Evolutionary conservation across 2,888 invertebrate species (phyloP).

Genomic region (Andrena dorsata): DNA sequence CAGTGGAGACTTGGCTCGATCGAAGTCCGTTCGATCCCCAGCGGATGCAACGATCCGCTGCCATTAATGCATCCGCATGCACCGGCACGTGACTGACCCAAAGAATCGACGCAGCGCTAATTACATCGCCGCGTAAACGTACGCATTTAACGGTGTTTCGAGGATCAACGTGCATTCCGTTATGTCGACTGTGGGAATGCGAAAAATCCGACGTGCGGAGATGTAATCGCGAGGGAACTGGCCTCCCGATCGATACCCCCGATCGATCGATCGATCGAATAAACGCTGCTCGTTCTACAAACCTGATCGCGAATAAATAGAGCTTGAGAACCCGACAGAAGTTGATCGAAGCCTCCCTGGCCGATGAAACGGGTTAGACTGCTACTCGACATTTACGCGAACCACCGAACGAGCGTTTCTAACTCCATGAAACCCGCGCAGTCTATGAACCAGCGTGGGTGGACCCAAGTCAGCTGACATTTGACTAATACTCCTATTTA

Average conservation of each 20-base stretch:
- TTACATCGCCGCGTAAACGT: slow-evolving; percentile 54
- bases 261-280: slow-evolving; percentile 8
- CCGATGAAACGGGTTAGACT: not conserved
- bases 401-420: slow-evolving; percentile 14
- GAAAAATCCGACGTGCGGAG: slow-evolving; percentile 34
- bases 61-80: slow-evolving; percentile 31
- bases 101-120: slow-evolving; percentile 57
- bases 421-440: no score
- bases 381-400: not conserved
- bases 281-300: not conserved
- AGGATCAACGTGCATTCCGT: slow-evolving; percentile 56
- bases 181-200: slow-evolving; percentile 56
- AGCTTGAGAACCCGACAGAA: not conserved
- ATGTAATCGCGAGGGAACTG: slow-evolving; percentile 25
- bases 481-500: slow-evolving; percentile 26
- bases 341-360: not conserved
- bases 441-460: slow-evolving; percentile 17
- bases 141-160: slow-evolving; percentile 64
- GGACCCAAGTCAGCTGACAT: not conserved
- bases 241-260: slow-evolving; percentile 11
- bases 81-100: slow-evolving; percentile 38
- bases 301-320: slow-evolving; percentile 2
- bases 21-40: slow-evolving; percentile 1
- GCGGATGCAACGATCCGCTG: slow-evolving; percentile 19
- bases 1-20: no score